Percentiles rank a stretch among this genome's conserved stretches.
phyloP scores from a whole-genome alignment of 2,888 invertebrate genomes.

The Thymelicus sylvestris region DNA sequence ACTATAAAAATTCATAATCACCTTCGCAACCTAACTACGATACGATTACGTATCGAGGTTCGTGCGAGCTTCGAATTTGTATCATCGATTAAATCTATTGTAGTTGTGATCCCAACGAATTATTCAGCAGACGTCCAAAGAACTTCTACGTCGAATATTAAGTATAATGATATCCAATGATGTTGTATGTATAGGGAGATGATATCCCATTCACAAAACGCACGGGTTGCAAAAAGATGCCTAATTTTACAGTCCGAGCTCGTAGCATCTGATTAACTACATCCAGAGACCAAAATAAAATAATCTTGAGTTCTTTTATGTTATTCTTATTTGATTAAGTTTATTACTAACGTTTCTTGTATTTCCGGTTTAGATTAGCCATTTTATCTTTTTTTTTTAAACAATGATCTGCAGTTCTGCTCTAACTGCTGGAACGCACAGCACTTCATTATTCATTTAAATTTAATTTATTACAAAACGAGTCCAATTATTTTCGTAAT shows the following conservation, averaged over 20 bases:
- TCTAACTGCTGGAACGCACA: too few species aligned
- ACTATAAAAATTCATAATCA: constrained; percentile 9
- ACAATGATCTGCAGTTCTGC: too few species aligned
- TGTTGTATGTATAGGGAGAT: too few species aligned
- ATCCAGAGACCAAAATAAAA: constrained; percentile 22
- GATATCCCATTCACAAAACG: constrained; percentile 31
- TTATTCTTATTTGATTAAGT: too few species aligned
- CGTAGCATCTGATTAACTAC: constrained; percentile 36
- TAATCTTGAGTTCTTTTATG: too few species aligned
- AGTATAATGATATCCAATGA: constrained; percentile 26
- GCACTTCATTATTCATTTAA: too few species aligned
- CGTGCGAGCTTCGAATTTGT: constrained; percentile 31
- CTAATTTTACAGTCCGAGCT: constrained; percentile 35
- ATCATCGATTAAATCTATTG: constrained; percentile 38
- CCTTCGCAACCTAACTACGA: constrained; percentile 1
- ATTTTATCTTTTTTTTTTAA: too few species aligned
- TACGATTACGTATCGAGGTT: constrained; percentile 14
- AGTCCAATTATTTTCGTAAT: too few species aligned
- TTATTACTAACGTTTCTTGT: too few species aligned
- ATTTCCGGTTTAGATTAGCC: too few species aligned
- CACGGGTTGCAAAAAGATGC: constrained; percentile 25
- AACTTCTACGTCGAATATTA: constrained; percentile 23
- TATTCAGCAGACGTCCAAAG: constrained; percentile 20
- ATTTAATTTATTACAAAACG: too few species aligned
- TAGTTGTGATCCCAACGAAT: constrained; percentile 23